Base-by-base conservation (phyloP, 2,888 invertebrate genomes). In the Lamproptera curius region DNA sequence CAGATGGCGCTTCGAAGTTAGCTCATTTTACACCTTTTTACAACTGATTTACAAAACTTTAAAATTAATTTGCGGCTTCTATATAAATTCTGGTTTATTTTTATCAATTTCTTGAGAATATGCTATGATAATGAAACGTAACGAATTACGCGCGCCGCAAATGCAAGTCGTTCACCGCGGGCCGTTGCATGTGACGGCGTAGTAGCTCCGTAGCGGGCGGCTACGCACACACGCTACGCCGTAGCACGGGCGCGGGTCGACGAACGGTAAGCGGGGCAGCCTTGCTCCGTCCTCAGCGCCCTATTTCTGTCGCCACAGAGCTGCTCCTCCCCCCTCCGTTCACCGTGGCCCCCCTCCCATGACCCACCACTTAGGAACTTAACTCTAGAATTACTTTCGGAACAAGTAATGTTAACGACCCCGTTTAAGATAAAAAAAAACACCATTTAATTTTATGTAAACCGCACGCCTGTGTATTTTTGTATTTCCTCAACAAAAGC, bases 281-380 rank as follows among this genome's bases (percentile, higher is more conserved):
- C 87, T 87, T 87, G 86, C 84, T 82, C 81, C 79, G 86, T 85
- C 87, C 86, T 86, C 86, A 74, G 84, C 77, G 86, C 81, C 85
- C 86, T 86, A 87, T 87, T 86, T 87, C 84, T 85, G 84, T 82
- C 82, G 76, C 83, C 77, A 74, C 79, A 70, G 69, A 62, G 62
- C 62, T 54, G 59, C 60, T 61, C 63, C 65, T 58, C 59, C 59
- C 58, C 56, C 55, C 60, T 43, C 52, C 54, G 46, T 41, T 44
- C 54, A 54, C 52, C 50, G 42, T 46, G 37, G 26, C 33, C 58
- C 62, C 63, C 67, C 67, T 61, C n/a, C 53, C 59, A 64, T 67
- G 71, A 73, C 73, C 75, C 73, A 65, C 70, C 58, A 66, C 64
- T 74, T 59, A 53, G 62, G 63, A 78, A 78, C 72, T 80, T 70